These are phyloP conservation scores for Megalurothrips usitatus DNA, from an alignment of 2,888 invertebrate species.

Conservation along the genomic window DNA sequence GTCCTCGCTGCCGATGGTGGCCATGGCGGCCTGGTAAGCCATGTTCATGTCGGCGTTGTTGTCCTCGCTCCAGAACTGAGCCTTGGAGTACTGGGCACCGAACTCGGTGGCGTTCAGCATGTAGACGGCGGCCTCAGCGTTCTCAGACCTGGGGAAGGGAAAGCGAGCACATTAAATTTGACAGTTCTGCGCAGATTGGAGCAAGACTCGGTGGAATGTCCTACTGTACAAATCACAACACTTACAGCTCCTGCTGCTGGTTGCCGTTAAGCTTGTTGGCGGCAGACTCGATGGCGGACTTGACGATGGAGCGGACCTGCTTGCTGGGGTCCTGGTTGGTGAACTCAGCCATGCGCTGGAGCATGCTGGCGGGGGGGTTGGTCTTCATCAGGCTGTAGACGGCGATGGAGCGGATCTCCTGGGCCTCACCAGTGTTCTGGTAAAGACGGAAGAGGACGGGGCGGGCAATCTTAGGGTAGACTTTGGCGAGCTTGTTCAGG, in stretches of 20 bases:
- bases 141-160: slow-evolving; percentile 42
- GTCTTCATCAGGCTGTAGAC: slow-evolving; percentile 57
- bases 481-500: slow-evolving; percentile 51
- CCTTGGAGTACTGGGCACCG: slow-evolving; percentile 39
- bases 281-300: slow-evolving; percentile 56
- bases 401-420: slow-evolving; percentile 62
- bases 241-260: slow-evolving; percentile 48
- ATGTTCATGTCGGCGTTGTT: neutral
- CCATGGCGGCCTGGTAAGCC: slow-evolving; percentile 41
- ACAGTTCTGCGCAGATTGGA: no score
- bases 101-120: slow-evolving; percentile 46
- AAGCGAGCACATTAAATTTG: neutral
- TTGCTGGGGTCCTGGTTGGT: slow-evolving; percentile 60
- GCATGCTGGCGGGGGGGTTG: slow-evolving; percentile 57
- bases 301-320: slow-evolving; percentile 63
- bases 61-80: slow-evolving; percentile 34
- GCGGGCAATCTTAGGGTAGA: slow-evolving; percentile 53
- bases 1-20: slow-evolving; percentile 56
- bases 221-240: neutral
- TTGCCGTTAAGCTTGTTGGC: slow-evolving; percentile 44
- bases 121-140: slow-evolving; percentile 51
- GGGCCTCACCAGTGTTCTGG: slow-evolving; percentile 59
- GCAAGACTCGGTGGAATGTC: no score
- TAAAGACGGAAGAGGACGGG: slow-evolving; percentile 61
- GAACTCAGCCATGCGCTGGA: slow-evolving; percentile 65